phyloP scores from a whole-genome alignment of 2,888 invertebrate genomes.

The Brachyopa scutellaris region DNA sequence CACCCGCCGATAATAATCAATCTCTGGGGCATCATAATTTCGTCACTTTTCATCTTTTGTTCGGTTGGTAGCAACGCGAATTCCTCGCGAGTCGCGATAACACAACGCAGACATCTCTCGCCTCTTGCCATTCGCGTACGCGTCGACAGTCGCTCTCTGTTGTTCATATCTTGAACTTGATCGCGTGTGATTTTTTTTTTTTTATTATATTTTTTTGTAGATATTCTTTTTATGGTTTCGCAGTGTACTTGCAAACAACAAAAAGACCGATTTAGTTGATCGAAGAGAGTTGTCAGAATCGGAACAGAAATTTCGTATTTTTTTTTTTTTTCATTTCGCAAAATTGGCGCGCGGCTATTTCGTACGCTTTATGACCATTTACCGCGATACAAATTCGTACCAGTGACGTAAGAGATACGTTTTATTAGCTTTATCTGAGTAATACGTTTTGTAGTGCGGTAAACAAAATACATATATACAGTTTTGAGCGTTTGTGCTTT shows the following conservation, averaged over 20 bases:
- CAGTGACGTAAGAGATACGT: conserved; percentile 22
- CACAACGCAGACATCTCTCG: conserved; percentile 17
- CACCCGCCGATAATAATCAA: not conserved
- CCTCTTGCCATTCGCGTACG: not conserved
- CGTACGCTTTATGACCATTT: not conserved
- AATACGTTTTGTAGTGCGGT: not conserved
- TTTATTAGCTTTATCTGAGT: conserved; percentile 1
- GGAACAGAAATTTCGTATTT: conserved; percentile 46
- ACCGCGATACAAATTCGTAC: conserved; percentile 9
- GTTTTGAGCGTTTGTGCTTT: not conserved
- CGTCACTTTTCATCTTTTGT: conserved; percentile 13
- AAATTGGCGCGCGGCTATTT: conserved; percentile 16
- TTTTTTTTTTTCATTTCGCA: conserved; percentile 7
- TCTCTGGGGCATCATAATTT: conserved; percentile 18
- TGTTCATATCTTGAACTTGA: conserved; percentile 25
- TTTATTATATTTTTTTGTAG: not conserved
- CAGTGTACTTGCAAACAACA: conserved; percentile 30
- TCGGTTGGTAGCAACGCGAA: not conserved
- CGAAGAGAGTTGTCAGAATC: conserved; percentile 65
- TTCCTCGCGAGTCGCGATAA: conserved; percentile 15
- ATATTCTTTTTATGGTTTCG: conserved; percentile 7
- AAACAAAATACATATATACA: conserved; percentile 11
- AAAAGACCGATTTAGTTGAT: conserved; percentile 50
- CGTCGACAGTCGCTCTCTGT: conserved; percentile 18
- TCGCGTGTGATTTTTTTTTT: conserved; percentile 13